A percentile compares a stretch with the other conserved stretches of the same genome.
These are phyloP conservation scores for Lepilemur septentrionalis DNA, from an alignment of 2,797 vertebrate genomes.

Conservation along the genomic window DNA sequence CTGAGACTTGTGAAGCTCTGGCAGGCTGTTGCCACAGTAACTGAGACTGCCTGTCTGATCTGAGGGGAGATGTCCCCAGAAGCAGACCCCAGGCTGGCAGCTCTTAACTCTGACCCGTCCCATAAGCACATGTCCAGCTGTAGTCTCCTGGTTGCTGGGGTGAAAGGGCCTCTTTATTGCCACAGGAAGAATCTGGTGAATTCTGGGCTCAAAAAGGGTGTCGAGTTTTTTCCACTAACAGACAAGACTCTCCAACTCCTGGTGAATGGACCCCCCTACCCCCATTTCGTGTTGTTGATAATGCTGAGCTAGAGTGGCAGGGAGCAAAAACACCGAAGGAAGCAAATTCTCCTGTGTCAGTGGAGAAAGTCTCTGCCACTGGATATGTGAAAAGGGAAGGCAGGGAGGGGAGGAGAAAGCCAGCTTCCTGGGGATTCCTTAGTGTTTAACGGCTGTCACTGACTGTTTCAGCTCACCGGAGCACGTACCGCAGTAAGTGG, in stretches of 20 bases:
- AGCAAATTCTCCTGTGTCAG: background rate
- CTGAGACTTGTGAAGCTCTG: slow-evolving; percentile 68
- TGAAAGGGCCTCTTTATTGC: slow-evolving; percentile 79
- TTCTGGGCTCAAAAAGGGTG: slow-evolving; percentile 62
- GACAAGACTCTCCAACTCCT: background rate
- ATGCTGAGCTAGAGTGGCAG: slow-evolving; percentile 60
- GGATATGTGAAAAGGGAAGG: slow-evolving; percentile 70
- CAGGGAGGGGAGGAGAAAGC: slow-evolving; percentile 45
- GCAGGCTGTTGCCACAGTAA: slow-evolving; percentile 82
- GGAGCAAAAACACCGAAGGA: slow-evolving; percentile 63
- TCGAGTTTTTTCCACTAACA: background rate
- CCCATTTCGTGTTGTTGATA: slow-evolving; percentile 61
- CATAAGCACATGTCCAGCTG: slow-evolving; percentile 76
- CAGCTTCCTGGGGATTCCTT: slow-evolving; percentile 69
- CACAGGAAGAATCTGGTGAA: slow-evolving; percentile 71
- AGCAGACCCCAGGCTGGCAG: slow-evolving; percentile 72
- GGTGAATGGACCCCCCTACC: background rate
- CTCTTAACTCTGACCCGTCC: slow-evolving; percentile 64
- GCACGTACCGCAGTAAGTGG: background rate
- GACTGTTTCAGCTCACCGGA: background rate
- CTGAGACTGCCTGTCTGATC: slow-evolving; percentile 72
- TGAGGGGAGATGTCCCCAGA: slow-evolving; percentile 71
- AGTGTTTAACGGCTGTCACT: slow-evolving; percentile 57
- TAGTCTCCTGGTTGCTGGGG: slow-evolving; percentile 81
- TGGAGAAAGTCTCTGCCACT: slow-evolving; percentile 59